Percentiles rank a stretch among this genome's conserved stretches.
Conservation (phyloP, 2,113 vertebrate genomes). For the Sarotherodon lohbergeri region DNA sequence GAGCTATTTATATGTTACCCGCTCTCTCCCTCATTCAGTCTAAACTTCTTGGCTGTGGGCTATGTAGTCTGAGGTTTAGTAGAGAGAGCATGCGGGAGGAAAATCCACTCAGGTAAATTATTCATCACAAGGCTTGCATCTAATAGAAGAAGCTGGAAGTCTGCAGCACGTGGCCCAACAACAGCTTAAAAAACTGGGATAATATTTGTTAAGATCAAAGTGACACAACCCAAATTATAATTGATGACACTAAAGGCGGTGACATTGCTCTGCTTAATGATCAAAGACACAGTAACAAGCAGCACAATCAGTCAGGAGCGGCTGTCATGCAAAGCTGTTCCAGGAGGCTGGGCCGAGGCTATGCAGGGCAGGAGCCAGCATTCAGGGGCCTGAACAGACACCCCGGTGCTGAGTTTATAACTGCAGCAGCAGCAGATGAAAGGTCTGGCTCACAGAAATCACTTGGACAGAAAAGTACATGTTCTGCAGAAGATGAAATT, state of each 20-base stretch:
- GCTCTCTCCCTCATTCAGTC: background rate
- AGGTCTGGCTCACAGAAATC: background rate
- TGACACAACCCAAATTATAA: constrained; percentile 41
- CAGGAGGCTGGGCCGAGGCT: constrained; percentile 2
- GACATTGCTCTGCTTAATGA: constrained; percentile 56
- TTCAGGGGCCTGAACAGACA: background rate
- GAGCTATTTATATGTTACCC: constrained; percentile 21
- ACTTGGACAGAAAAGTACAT: background rate
- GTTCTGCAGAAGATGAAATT: background rate
- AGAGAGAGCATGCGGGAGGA: background rate
- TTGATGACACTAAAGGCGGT: constrained; percentile 52
- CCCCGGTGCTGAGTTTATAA: background rate
- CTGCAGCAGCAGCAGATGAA: background rate
- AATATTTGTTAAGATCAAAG: constrained; percentile 66
- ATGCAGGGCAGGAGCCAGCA: background rate
- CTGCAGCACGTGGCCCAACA: constrained; percentile 25
- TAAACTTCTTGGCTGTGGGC: background rate
- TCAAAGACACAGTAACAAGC: constrained; percentile 61
- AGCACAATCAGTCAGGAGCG: constrained; percentile 30
- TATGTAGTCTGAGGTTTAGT: background rate
- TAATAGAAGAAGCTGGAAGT: constrained; percentile 14
- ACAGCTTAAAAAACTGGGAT: constrained; percentile 17
- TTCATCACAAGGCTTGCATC: constrained; percentile 25
- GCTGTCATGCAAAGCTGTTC: background rate
- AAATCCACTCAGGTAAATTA: constrained; percentile 45